Conservation (phyloP, 2,113 vertebrate species). For the Hypanus sabinus region DNA sequence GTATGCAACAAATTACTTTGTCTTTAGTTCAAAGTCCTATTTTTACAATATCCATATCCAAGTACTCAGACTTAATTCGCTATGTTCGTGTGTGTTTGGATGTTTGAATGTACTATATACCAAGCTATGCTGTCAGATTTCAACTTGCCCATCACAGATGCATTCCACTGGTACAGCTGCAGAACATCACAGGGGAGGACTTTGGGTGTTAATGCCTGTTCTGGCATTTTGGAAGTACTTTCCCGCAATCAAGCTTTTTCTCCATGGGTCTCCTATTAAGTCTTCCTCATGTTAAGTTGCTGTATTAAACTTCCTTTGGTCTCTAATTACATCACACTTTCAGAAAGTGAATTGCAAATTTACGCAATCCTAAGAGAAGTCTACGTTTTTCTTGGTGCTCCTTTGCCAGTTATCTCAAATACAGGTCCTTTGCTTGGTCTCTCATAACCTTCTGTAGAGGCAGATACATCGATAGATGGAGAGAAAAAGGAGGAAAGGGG, state of each 20-base stretch:
- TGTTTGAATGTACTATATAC: neutral
- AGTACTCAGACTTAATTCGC: neutral
- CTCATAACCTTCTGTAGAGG: neutral
- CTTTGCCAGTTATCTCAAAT: neutral
- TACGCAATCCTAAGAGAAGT: too few species aligned
- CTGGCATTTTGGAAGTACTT: neutral
- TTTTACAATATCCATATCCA: neutral
- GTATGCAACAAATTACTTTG: neutral
- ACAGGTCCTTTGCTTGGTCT: neutral
- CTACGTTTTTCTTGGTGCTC: neutral
- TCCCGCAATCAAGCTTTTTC: neutral
- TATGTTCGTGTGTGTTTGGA: neutral
- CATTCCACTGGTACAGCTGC: neutral
- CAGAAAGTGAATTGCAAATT: neutral
- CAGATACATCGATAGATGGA: too few species aligned
- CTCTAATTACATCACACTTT: neutral
- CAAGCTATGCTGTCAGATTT: neutral
- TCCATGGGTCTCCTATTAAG: neutral
- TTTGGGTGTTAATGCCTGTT: neutral
- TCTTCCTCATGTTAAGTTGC: neutral
- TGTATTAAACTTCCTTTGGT: neutral
- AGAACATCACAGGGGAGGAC: neutral
- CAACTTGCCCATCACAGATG: neutral
- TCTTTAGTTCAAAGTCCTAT: neutral
- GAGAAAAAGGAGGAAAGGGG: too few species aligned